phyloP scores from a whole-genome alignment of 1,140 invertebrate genomes.

The Conopomorpha cramerella region DNA sequence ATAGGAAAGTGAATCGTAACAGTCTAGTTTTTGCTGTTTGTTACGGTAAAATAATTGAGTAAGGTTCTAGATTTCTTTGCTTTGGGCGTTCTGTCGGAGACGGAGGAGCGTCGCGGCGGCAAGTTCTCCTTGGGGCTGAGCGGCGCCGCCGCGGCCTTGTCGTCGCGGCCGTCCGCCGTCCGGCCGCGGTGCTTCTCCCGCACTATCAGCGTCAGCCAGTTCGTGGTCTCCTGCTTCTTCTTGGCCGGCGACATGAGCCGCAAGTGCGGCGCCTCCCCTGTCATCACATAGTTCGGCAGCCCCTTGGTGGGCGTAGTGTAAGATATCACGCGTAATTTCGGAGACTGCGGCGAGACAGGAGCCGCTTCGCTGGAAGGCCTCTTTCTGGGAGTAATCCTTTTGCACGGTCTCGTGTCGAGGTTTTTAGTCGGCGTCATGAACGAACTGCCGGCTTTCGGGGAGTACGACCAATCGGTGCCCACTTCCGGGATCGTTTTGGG shows the following conservation, averaged over 20 bases:
- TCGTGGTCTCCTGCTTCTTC: slow-evolving; percentile 65
- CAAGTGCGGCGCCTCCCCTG: slow-evolving; percentile 76
- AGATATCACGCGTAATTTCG: slow-evolving; percentile 8
- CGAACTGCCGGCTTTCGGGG: slow-evolving; percentile 20
- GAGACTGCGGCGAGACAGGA: slow-evolving; percentile 10
- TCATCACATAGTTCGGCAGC: slow-evolving; percentile 76
- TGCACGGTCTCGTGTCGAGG: slow-evolving; percentile 24
- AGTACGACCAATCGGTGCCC: slow-evolving; percentile 19
- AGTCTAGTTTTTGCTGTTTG: slow-evolving; percentile 12
- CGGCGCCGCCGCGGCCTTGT: slow-evolving; percentile 65
- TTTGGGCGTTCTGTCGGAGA: slow-evolving; percentile 29
- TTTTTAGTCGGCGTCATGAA: slow-evolving; percentile 38
- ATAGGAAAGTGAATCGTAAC: slow-evolving; percentile 3
- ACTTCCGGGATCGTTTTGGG: slow-evolving; percentile 7
- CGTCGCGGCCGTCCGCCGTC: slow-evolving; percentile 10
- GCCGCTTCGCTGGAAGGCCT: slow-evolving; percentile 11
- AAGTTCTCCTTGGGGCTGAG: slow-evolving; percentile 62
- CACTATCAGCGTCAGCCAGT: slow-evolving; percentile 74
- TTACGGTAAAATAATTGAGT: slow-evolving; percentile 33
- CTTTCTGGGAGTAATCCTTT: slow-evolving; percentile 20
- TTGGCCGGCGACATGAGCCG: slow-evolving; percentile 71
- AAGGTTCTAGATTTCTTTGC: slow-evolving; percentile 25
- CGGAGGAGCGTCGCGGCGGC: slow-evolving; percentile 47
- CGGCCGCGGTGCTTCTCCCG: slow-evolving; percentile 58
- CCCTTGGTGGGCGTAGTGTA: slow-evolving; percentile 71